phyloP scores from a whole-genome alignment of 2,888 invertebrate genomes.

The Drosophila rellima region DNA sequence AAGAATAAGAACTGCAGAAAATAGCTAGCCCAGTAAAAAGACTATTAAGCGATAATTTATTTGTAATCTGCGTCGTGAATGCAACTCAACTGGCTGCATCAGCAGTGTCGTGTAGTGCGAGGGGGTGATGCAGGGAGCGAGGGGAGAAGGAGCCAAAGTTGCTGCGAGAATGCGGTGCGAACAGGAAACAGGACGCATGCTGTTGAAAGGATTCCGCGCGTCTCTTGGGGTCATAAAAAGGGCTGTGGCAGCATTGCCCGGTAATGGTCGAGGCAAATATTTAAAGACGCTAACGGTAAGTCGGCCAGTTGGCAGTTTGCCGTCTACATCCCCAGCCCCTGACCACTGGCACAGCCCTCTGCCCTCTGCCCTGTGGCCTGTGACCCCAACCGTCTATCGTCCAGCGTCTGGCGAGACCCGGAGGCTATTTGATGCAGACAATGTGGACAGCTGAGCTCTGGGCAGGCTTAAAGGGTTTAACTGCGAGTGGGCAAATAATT shows the following conservation, averaged over 20 bases:
- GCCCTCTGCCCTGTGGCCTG: slow-evolving; percentile 1
- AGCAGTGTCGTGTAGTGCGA: background rate
- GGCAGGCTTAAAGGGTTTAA: slow-evolving; percentile 53
- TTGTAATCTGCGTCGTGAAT: slow-evolving; percentile 84
- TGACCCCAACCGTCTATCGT: slow-evolving; percentile 7
- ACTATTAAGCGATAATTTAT: slow-evolving; percentile 86
- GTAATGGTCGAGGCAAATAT: slow-evolving; percentile 52
- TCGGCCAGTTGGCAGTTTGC: slow-evolving; percentile 32
- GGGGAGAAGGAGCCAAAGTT: background rate
- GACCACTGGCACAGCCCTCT: background rate
- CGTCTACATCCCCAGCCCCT: background rate
- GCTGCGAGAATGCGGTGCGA: slow-evolving; percentile 21
- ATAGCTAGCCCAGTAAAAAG: slow-evolving; percentile 61
- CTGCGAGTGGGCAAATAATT: slow-evolving; percentile 56
- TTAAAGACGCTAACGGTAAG: slow-evolving; percentile 51
- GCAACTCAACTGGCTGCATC: slow-evolving; percentile 48
- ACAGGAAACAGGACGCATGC: slow-evolving; percentile 37
- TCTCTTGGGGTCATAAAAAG: slow-evolving; percentile 74
- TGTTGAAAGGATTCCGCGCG: slow-evolving; percentile 53
- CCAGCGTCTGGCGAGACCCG: slow-evolving; percentile 1
- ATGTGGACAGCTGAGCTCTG: slow-evolving; percentile 45
- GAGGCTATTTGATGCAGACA: slow-evolving; percentile 56
- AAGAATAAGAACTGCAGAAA: slow-evolving; percentile 17
- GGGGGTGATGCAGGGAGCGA: background rate
- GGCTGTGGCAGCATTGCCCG: slow-evolving; percentile 46